Percentiles rank a stretch among this genome's conserved stretches.
phyloP scores from a whole-genome alignment of 2,888 invertebrate genomes.

The Agonopterix subpropinquella region DNA sequence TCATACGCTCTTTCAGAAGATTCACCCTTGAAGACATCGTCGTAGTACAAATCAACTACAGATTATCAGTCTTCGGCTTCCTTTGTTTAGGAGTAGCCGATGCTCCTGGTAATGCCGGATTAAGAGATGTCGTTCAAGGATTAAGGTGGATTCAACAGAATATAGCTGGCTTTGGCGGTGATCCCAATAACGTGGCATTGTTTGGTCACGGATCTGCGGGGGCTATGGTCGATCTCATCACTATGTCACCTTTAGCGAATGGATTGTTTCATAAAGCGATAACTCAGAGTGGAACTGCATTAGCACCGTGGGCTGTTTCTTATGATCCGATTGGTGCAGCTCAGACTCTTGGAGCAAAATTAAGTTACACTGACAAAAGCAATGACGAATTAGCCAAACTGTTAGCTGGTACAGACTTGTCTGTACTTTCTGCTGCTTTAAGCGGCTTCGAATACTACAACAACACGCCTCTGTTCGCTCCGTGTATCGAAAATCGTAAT shows the following conservation, averaged over 20 bases:
- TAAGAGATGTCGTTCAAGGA: slow-evolving; percentile 89
- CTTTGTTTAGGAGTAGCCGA: slow-evolving; percentile 74
- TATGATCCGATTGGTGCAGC: slow-evolving; percentile 56
- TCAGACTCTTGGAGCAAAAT: slow-evolving; percentile 30
- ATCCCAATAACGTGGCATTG: slow-evolving; percentile 83
- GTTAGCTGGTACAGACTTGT: slow-evolving; percentile 31
- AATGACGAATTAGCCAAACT: slow-evolving; percentile 35
- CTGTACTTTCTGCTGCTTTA: slow-evolving; percentile 29
- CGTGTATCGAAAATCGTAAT: slow-evolving; percentile 48
- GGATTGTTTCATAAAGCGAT: slow-evolving; percentile 54
- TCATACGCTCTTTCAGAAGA: slow-evolving; percentile 65
- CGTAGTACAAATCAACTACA: slow-evolving; percentile 79
- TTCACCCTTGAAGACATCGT: slow-evolving; percentile 80
- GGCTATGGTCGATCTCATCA: slow-evolving; percentile 64
- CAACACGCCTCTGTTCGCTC: slow-evolving; percentile 55
- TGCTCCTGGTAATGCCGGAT: slow-evolving; percentile 88
- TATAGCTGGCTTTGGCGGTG: slow-evolving; percentile 84
- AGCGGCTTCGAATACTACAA: slow-evolving; percentile 40
- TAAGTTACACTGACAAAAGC: slow-evolving; percentile 37
- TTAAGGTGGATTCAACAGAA: slow-evolving; percentile 84
- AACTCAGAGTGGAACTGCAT: slow-evolving; percentile 52
- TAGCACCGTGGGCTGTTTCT: slow-evolving; percentile 59
- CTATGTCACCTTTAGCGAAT: slow-evolving; percentile 39
- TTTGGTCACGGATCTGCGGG: slow-evolving; percentile 89
- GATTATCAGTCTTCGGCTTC: slow-evolving; percentile 85